These are phyloP conservation scores for Anguilla obscura DNA, from an alignment of 2,797 vertebrate species.

Conservation along the genomic window DNA sequence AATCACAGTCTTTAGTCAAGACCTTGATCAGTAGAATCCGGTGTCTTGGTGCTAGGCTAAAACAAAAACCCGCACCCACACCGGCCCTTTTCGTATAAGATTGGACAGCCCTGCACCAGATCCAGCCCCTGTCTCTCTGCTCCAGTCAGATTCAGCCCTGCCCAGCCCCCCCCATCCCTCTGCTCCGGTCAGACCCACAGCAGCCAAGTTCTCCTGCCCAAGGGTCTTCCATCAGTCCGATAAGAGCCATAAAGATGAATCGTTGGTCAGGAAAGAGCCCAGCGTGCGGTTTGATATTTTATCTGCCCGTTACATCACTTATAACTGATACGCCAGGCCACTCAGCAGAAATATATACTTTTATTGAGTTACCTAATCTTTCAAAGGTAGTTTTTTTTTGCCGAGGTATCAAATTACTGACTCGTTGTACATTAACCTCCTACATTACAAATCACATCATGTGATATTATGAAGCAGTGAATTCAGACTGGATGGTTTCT, in stretches of 20 bases:
- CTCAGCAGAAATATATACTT: not conserved
- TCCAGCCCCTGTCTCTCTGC: not conserved
- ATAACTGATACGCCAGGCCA: not conserved
- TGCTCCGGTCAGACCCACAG: not conserved
- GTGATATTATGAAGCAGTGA: not conserved
- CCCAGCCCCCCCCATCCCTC: not conserved
- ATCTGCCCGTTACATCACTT: constrained; percentile 21
- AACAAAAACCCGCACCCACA: too few relatives aligned
- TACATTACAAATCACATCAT: not conserved
- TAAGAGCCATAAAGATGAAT: not conserved
- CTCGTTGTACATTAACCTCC: not conserved
- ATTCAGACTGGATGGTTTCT: not conserved
- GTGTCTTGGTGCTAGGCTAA: too few relatives aligned
- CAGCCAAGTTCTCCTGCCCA: not conserved
- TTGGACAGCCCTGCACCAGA: too few relatives aligned
- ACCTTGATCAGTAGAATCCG: too few relatives aligned
- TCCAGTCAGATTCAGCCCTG: not conserved
- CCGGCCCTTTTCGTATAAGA: too few relatives aligned
- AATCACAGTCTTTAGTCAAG: too few relatives aligned
- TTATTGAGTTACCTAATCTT: not conserved
- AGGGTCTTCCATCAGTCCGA: not conserved
- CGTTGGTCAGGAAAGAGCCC: not conserved
- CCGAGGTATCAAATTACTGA: not conserved
- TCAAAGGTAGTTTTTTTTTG: not conserved
- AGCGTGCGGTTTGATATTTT: constrained; percentile 1